A percentile compares a stretch with the other conserved stretches of the same genome.
phyloP scores from a whole-genome alignment of 2,113 vertebrate genomes.

The Apodemus sylvaticus region DNA sequence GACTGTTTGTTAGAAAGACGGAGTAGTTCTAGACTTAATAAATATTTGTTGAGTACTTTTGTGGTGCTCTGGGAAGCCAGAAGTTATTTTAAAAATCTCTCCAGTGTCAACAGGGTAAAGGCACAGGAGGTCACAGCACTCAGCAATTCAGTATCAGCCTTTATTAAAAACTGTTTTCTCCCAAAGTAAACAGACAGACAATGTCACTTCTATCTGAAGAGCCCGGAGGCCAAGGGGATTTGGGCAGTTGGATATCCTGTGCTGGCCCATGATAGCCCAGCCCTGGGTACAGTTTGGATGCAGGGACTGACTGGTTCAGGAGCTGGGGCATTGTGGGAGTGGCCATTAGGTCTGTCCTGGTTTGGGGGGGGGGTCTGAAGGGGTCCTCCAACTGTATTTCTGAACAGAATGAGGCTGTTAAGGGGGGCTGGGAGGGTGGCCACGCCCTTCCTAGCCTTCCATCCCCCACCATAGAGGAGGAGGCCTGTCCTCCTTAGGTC shows the following conservation, averaged over 20 bases:
- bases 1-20: not conserved
- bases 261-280: not conserved
- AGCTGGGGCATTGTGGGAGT: not conserved
- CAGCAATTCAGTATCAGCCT: slow-evolving; percentile 59
- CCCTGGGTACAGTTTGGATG: not conserved
- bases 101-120: slow-evolving; percentile 50
- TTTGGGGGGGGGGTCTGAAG: not conserved
- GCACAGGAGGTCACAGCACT: slow-evolving; percentile 44
- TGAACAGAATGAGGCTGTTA: not conserved
- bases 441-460: not conserved
- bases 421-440: not conserved
- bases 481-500: slow-evolving; percentile 61
- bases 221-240: not conserved
- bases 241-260: not conserved
- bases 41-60: slow-evolving; percentile 55
- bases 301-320: not conserved
- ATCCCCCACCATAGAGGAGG: not conserved
- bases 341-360: not conserved
- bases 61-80: slow-evolving; percentile 45
- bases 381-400: not conserved
- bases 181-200: slow-evolving; percentile 66
- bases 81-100: slow-evolving; percentile 13
- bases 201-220: slow-evolving; percentile 59
- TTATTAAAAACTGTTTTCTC: slow-evolving; percentile 41
- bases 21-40: slow-evolving; percentile 17